These are phyloP conservation scores for Holacanthus passer DNA, from an alignment of 2,113 vertebrate species.

Conservation along the genomic window DNA sequence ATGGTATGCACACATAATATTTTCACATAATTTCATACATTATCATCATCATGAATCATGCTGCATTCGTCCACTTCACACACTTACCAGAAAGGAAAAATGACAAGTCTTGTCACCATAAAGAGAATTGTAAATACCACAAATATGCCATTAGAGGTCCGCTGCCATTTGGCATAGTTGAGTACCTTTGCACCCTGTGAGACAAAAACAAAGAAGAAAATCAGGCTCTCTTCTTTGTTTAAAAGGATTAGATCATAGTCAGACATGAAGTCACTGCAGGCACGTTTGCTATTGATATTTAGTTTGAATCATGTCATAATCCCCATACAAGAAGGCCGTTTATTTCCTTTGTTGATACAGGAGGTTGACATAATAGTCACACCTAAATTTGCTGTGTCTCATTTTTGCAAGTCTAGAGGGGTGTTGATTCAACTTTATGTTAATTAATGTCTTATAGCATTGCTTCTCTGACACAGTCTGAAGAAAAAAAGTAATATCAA, in stretches of 20 bases:
- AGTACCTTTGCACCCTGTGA: constrained; percentile 91
- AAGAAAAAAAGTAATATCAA: background rate
- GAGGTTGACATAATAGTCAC: background rate
- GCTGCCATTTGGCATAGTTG: constrained; percentile 90
- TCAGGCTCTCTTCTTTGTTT: background rate
- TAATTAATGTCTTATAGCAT: too few relatives aligned
- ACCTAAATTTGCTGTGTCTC: too few relatives aligned
- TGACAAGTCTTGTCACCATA: constrained; percentile 88
- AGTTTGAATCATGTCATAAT: background rate
- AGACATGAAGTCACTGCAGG: background rate
- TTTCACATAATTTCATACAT: too few relatives aligned
- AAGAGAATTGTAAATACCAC: constrained; percentile 87
- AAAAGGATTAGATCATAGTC: background rate
- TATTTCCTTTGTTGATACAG: background rate
- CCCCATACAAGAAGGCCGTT: too few relatives aligned
- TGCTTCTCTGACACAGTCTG: background rate
- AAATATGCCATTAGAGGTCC: constrained; percentile 87
- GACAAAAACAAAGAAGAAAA: constrained; percentile 32
- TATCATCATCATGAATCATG: too few relatives aligned
- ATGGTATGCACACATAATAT: constrained; percentile 29
- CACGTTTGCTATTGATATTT: background rate
- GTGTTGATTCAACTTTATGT: background rate
- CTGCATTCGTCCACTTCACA: background rate
- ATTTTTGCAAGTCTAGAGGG: too few relatives aligned
- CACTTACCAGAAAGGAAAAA: constrained; percentile 94